A percentile compares a stretch with the other conserved stretches of the same genome.
Conservation (phyloP, 2,113 vertebrate genomes). For the Chaetorhynchus papuensis region DNA sequence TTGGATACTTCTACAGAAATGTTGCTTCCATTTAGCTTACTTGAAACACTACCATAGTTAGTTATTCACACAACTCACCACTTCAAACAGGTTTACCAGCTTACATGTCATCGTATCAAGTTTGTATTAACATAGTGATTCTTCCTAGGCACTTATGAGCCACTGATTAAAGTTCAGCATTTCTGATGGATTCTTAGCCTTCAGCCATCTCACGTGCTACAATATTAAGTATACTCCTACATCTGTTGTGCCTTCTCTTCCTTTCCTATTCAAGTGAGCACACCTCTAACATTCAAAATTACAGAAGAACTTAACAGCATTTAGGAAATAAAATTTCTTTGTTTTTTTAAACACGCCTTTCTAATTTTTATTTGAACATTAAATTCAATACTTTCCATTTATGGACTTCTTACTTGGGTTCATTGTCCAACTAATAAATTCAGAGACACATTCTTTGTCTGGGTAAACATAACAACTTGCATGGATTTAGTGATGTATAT, state of each 20-base stretch:
- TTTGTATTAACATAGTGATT: constrained; percentile 48
- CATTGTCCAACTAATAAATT: constrained; percentile 1
- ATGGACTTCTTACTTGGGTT: not conserved
- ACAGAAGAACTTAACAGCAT: not conserved
- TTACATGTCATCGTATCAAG: constrained; percentile 32
- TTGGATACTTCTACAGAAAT: not conserved
- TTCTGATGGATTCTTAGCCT: constrained; percentile 43
- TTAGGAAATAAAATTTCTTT: not conserved
- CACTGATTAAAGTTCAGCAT: constrained; percentile 31
- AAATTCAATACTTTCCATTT: constrained; percentile 20
- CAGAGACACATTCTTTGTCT: not conserved
- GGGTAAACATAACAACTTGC: not conserved
- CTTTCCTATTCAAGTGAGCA: not conserved
- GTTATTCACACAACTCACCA: constrained; percentile 3
- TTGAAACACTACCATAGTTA: not conserved
- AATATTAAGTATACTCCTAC: not conserved
- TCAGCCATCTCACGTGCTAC: constrained; percentile 35
- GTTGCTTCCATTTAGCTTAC: not conserved
- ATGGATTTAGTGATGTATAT: not conserved
- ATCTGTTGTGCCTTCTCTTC: not conserved
- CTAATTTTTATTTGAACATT: not conserved
- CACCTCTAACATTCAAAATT: not conserved
- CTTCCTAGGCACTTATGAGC: not conserved
- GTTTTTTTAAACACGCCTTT: not conserved
- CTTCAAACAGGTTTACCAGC: constrained; percentile 49